Conservation (phyloP, 2,113 vertebrate genomes). For the Mormoops blainvillei region DNA sequence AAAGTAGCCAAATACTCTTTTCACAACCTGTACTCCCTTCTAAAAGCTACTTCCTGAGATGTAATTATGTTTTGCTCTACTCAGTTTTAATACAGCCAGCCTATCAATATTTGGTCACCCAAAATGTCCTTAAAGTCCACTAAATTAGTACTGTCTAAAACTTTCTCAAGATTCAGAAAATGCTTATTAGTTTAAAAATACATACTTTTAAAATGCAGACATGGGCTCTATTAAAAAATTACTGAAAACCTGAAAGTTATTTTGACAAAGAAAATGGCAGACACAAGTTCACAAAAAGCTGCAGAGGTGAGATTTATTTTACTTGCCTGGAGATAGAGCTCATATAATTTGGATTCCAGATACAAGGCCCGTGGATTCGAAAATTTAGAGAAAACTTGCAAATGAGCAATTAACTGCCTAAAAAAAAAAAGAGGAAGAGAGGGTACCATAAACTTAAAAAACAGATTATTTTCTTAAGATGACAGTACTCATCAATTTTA, state of each 20-base stretch:
- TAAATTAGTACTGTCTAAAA: neutral
- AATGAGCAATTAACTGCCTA: slow-evolving; percentile 92
- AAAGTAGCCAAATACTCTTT: neutral
- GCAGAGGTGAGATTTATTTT: neutral
- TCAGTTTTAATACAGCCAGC: neutral
- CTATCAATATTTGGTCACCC: neutral
- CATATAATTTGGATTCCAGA: slow-evolving; percentile 87
- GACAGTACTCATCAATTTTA: neutral
- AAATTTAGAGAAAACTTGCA: slow-evolving; percentile 95
- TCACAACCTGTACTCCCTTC: neutral
- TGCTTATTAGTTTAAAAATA: neutral
- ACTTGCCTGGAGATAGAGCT: slow-evolving; percentile 91
- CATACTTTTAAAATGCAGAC: neutral
- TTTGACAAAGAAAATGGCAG: neutral
- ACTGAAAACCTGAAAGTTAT: neutral
- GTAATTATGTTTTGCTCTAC: neutral
- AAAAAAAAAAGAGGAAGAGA: slow-evolving; percentile 37
- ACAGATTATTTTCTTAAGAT: neutral
- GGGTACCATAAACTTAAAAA: neutral
- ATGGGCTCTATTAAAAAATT: neutral
- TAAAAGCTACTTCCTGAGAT: neutral
- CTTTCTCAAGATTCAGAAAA: neutral
- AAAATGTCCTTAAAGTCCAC: neutral
- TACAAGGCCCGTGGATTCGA: slow-evolving; percentile 92
- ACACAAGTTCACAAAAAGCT: neutral